phyloP scores from a whole-genome alignment of 2,113 vertebrate species.

The Zootoca vivipara region DNA sequence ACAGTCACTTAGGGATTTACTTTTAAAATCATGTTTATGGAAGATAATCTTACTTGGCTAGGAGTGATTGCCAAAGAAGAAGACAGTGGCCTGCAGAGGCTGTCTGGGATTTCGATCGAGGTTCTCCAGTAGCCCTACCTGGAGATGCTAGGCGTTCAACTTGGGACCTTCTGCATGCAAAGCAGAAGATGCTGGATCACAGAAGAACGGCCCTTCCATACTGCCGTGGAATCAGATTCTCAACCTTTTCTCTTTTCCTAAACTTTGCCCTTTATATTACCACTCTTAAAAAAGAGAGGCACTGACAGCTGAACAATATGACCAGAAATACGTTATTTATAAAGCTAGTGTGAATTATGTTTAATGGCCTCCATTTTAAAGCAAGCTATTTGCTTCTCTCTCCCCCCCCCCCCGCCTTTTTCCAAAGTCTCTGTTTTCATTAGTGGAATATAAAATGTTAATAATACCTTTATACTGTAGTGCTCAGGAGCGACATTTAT shows the following conservation, averaged over 20 bases:
- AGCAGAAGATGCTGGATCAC: background rate
- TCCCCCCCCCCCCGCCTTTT: background rate
- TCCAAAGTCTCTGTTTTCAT: slow-evolving; percentile 66
- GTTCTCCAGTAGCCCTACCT: no score
- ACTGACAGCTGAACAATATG: slow-evolving; percentile 48
- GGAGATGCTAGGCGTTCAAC: no score
- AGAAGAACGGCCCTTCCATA: background rate
- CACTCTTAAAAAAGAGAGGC: background rate
- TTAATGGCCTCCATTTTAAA: slow-evolving; percentile 62
- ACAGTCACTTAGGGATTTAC: no score
- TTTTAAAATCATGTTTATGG: no score
- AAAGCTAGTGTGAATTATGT: slow-evolving; percentile 55
- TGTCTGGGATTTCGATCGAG: no score
- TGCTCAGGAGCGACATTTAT: slow-evolving; percentile 34
- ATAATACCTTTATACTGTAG: slow-evolving; percentile 61
- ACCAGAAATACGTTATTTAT: slow-evolving; percentile 55
- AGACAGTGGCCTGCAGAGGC: no score
- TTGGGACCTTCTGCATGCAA: no score
- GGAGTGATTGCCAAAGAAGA: no score
- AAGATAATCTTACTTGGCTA: no score
- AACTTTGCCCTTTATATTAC: background rate
- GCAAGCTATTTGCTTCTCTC: slow-evolving; percentile 47
- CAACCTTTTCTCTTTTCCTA: background rate
- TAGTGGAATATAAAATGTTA: slow-evolving; percentile 58
- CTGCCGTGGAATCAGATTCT: background rate